Base-by-base conservation (phyloP, 2,888 invertebrate genomes). In the Altica lythri region DNA sequence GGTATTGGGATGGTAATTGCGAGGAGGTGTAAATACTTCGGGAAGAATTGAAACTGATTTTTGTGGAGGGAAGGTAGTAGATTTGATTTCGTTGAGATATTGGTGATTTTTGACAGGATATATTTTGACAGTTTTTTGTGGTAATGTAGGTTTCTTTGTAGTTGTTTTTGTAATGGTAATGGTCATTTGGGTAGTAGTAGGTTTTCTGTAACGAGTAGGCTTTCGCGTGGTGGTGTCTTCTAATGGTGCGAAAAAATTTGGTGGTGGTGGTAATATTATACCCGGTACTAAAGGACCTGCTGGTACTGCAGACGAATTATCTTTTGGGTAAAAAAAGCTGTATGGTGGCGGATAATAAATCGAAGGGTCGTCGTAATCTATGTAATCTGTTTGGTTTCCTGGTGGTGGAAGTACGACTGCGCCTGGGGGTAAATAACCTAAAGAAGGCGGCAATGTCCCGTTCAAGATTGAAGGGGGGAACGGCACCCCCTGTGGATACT, bases 291-390 rank as follows among this genome's bases (percentile, higher is more conserved):
- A 76, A 0, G 92, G 93, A 38, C 93, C 70, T 2, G 70, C 60
- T 4, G 69, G 66, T 12, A 92, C 67, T 46, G 53, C 16, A 40
- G 84, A 85, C 67, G 82, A 83, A 32, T 86, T 82, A 77, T 92
- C 91, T 72, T 89, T 89, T 72, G 82, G 84, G 72, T 83, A 86
- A 76, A 89, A 92, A 63, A 88, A 87, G 80, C 90, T 92, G 80
- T 93, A 93, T 9, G 92, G 91, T 71, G 92, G 92, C 69, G 92
- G 92, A 81, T 93, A 92, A 72, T 92, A 93, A 49, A 92, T 86
- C 65, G 92, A 90, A 69, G 92, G 92, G 81, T 93, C 92, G 78
- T 93, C 92, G 79, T 90, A 91, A 80, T 92, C 91, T 78, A 89
- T 86, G 64, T 86, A 84, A 72, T 89, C 89, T 57, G 87, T 83